These are phyloP conservation scores for Lasioglossum zephyrum DNA, from an alignment of 2,888 invertebrate species.

Conservation along the genomic window DNA sequence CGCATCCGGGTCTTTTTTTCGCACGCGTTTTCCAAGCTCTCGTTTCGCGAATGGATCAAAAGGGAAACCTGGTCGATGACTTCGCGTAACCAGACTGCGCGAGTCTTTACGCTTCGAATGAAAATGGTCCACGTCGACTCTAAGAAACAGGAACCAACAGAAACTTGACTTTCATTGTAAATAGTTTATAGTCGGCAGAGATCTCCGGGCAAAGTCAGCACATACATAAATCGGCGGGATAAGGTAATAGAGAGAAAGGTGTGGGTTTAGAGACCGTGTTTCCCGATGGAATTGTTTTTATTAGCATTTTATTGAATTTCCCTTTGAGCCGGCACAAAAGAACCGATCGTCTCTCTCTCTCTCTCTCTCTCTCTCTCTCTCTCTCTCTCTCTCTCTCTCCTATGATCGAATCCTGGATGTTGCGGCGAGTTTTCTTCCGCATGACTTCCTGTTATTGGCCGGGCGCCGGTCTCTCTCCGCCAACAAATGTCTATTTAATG, in stretches of 20 bases:
- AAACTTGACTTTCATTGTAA: too few relatives aligned
- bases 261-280: background rate
- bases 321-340: constrained; percentile 43
- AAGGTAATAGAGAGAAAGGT: background rate
- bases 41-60: too few relatives aligned
- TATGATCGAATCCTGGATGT: constrained; percentile 41
- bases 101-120: too few relatives aligned
- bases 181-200: background rate
- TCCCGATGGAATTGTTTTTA: constrained; percentile 50
- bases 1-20: too few relatives aligned
- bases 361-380: background rate
- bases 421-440: constrained; percentile 22
- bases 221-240: background rate
- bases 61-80: too few relatives aligned
- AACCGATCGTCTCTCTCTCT: constrained; percentile 26
- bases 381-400: constrained; percentile 1
- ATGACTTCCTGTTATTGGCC: background rate
- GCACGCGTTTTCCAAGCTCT: too few relatives aligned
- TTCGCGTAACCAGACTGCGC: too few relatives aligned
- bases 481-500: constrained; percentile 5
- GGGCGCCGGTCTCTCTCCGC: background rate
- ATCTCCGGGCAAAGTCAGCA: background rate
- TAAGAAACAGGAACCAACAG: too few relatives aligned
- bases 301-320: constrained; percentile 59
- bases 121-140: too few relatives aligned